Evolutionary conservation across 2,888 invertebrate species (phyloP), one percentile per base, ranked within the genome.

Genomic region (Elysia crispata): DNA sequence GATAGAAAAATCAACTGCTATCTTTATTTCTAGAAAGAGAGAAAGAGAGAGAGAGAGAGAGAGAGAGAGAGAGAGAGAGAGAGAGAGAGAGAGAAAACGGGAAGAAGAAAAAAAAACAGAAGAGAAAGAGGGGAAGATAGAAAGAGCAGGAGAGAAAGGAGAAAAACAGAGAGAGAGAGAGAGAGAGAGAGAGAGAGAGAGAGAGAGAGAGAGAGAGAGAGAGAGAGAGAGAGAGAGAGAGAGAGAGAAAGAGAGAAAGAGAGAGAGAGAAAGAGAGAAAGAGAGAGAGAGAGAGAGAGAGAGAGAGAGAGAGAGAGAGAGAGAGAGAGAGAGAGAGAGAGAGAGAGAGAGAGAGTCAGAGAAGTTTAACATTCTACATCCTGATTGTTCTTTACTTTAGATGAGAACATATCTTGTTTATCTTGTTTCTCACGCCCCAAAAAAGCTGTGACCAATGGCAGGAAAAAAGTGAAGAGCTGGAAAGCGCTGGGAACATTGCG

Each of bases 41-140:
- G n/a, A n/a, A n/a, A n/a, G n/a, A n/a, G n/a, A n/a, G 33, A 67
- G 50, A 77, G 66, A 77, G 28, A 77, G 67, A 67, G 69, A 77
- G 66, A 77, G 69, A 77, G 77, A 77, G 69, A 77, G 77, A 77
- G 69, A 77, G 77, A 77, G 77, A 77, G 69, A 67, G 67, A 67
- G 67, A 67, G 67, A 76, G 67, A 76, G 67, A 66, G 50, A 67
- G 67, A 67, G 50, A 67, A 49, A 76, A 28, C 67, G 77, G 69
- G 41, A 76, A 64, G 64, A 41, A 76, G 64, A 76, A 15, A 76
- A 64, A 76, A 41, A 76, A 64, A 76, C 41, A 76, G 33, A 62
- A 66, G 64, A 76, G 33, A 66, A 41, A 76, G 76, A 76, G 33
- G 64, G 64, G 64, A 25, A 76, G 76, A 76, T 13, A 76, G 76